Evolutionary conservation across 2,113 vertebrate species (phyloP), one percentile per base, ranked within the genome.

Genomic region (Strigops habroptila): DNA sequence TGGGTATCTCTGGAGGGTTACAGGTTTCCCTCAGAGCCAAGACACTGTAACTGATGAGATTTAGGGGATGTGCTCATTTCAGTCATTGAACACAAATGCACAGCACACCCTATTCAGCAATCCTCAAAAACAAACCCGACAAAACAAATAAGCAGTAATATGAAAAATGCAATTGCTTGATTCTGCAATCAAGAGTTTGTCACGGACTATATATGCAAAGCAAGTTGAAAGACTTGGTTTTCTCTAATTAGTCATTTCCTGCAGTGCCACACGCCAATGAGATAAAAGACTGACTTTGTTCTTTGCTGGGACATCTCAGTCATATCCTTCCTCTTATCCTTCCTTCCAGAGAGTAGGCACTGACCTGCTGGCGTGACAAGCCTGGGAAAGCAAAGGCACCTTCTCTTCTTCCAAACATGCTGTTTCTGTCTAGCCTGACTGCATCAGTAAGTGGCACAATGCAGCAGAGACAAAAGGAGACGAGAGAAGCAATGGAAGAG

Each of bases 191-290:
- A 41, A 63, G 62, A 51, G 23, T 43, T 70, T 75, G n/a, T 35
- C 57, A 27, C 12, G 19, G 37, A 63, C 41, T 41, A 14, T 16
- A 7, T 10, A 75, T 9, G 27, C 63, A 76, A 87, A 70, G 33
- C 35, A 75, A 76, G 33, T 10, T 18, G 69, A 80, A 90, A 87
- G 63, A 41, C 73, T 30, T 37, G 4, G 7, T n/a, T 69, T 80
- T 46, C 63, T 76, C 63, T 62, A 23, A 41, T 70, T 88, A 14
- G 57, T 28, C 18, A 57, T 71, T 81, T 62, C 63, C 39, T 3
- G 0, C 39, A 33, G 24, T 76, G 24, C 55, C 41, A 27, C 1
- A 2, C 65, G n/a, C 39, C 1, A 1, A 15, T 57, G 46, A 81
- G 31, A 65, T 35, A 37, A 55, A 76, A 84, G 74, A 46, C 18